Evolutionary conservation across 2,113 vertebrate species (phyloP).

Genomic region (Jaculus jaculus): DNA sequence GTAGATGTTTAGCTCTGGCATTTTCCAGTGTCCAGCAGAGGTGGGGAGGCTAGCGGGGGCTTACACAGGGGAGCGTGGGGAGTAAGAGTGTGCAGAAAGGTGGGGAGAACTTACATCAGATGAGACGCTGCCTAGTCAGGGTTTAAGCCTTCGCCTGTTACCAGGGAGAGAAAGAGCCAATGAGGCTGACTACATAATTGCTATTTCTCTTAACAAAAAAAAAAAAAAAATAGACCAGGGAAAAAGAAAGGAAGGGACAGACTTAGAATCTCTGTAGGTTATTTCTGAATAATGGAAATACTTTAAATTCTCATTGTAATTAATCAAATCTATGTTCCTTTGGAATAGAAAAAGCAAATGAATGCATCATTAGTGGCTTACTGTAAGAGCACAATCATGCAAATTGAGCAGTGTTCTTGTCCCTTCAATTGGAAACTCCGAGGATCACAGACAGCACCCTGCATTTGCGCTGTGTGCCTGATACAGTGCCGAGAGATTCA

Average conservation of each 20-base stretch:
- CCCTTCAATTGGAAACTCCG: background rate
- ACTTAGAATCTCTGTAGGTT: constrained; percentile 65
- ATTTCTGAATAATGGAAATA: constrained; percentile 76
- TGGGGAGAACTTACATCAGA: background rate
- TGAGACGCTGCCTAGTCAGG: constrained; percentile 19
- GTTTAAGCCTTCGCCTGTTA: constrained; percentile 28
- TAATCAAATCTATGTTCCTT: constrained; percentile 79
- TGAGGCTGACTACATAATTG: constrained; percentile 18
- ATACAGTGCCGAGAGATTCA: background rate
- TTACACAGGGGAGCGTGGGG: background rate
- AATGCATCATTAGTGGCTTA: constrained; percentile 69
- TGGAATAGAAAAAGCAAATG: constrained; percentile 56
- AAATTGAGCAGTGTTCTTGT: constrained; percentile 52
- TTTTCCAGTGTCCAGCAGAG: background rate
- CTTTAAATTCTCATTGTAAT: constrained; percentile 73
- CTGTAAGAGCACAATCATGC: constrained; percentile 76
- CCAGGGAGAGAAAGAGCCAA: constrained; percentile 3
- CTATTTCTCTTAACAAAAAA: constrained; percentile 27
- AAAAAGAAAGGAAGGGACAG: background rate
- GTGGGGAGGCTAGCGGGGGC: background rate
- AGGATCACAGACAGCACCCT: background rate
- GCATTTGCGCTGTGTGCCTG: background rate
- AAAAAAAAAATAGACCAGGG: background rate
- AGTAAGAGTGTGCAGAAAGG: background rate
- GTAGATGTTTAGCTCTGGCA: background rate